Evolutionary conservation across 2,888 invertebrate genomes (phyloP).

Genomic region (Mesoligia furuncula): DNA sequence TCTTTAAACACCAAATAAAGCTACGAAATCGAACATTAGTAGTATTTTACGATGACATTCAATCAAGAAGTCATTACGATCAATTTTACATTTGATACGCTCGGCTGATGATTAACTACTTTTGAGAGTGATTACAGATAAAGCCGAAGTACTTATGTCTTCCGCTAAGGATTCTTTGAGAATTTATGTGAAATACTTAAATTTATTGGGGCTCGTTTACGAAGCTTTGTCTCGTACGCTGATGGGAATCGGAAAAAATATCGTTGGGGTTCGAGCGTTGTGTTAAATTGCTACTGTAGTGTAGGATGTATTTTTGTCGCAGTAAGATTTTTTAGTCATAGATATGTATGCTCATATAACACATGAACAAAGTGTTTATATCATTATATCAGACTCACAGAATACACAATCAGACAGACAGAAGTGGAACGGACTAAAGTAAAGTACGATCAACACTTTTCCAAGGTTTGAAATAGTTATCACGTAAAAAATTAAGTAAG

Average conservation of each 20-base stretch:
- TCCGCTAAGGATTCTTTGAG: constrained; percentile 31
- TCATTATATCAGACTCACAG: too few species aligned
- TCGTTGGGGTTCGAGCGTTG: not conserved
- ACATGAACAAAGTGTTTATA: too few species aligned
- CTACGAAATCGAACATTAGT: not conserved
- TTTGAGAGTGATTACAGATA: constrained; percentile 45
- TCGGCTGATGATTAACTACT: constrained; percentile 40
- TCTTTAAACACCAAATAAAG: constrained; percentile 5
- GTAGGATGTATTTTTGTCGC: not conserved
- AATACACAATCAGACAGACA: too few species aligned
- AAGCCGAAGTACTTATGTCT: constrained; percentile 15
- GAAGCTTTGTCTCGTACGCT: constrained; percentile 4
- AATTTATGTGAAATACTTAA: constrained; percentile 55
- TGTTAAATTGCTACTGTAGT: not conserved
- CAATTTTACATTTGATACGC: constrained; percentile 58
- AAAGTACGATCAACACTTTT: not conserved
- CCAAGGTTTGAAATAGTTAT: too few species aligned
- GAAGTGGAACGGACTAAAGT: not conserved
- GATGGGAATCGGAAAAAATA: constrained; percentile 10
- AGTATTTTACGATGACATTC: constrained; percentile 50
- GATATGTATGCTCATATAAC: too few species aligned
- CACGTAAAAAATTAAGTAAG: too few species aligned
- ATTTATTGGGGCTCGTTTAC: constrained; percentile 31
- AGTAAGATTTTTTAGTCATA: not conserved
- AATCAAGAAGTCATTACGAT: constrained; percentile 50